These are phyloP conservation scores for Danaus melanippus DNA, from an alignment of 1,140 invertebrate genomes.

Conservation along the genomic window DNA sequence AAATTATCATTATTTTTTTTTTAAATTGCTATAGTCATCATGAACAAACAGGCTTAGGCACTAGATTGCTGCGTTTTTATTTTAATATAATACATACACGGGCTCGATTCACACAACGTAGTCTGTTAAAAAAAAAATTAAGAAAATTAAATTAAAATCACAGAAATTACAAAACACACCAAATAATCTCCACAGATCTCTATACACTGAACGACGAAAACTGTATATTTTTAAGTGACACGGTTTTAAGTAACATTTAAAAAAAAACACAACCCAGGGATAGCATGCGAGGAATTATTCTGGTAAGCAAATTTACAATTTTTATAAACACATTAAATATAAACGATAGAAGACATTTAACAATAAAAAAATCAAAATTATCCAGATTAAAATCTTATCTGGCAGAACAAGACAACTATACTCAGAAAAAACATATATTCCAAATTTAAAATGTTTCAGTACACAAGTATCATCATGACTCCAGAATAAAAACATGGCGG, in stretches of 20 bases:
- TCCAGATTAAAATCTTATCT: conserved; percentile 1
- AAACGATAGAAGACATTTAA: conserved; percentile 12
- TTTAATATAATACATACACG: conserved; percentile 12
- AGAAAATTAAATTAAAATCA: too few relatives aligned
- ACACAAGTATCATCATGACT: conserved; percentile 9
- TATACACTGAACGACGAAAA: not conserved
- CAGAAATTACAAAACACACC: too few relatives aligned
- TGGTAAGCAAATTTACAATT: conserved; percentile 14
- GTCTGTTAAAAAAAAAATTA: not conserved
- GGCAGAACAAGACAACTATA: too few relatives aligned
- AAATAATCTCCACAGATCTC: too few relatives aligned
- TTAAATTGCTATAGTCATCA: conserved; percentile 17
- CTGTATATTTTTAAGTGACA: not conserved
- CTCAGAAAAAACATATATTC: too few relatives aligned
- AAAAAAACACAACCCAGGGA: conserved; percentile 19
- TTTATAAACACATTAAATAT: conserved; percentile 9
- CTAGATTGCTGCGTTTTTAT: conserved; percentile 23
- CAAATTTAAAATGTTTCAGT: not conserved
- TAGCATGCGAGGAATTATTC: conserved; percentile 12
- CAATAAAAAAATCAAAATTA: not conserved
- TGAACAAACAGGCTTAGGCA: conserved; percentile 24
- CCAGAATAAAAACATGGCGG: conserved; percentile 10
- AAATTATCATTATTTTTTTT: conserved; percentile 2
- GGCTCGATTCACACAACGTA: not conserved
- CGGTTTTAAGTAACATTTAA: conserved; percentile 10